Percentiles rank a stretch among this genome's conserved stretches.
phyloP scores from a whole-genome alignment of 1,140 invertebrate genomes.

The Aricia agestis region DNA sequence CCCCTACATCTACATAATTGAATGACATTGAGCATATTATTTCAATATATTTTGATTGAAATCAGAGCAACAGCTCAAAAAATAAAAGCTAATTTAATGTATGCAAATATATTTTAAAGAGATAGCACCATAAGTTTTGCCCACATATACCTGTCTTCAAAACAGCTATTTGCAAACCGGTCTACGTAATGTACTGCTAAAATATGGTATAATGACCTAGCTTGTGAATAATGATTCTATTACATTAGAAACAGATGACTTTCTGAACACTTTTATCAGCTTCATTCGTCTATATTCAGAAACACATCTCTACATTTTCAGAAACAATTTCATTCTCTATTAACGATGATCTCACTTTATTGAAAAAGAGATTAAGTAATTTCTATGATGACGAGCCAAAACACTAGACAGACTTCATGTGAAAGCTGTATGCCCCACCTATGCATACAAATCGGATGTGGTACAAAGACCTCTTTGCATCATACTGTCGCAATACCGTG shows the following conservation, averaged over 20 bases:
- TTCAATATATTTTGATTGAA: not conserved
- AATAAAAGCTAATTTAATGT: not conserved
- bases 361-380: not conserved
- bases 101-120: not conserved
- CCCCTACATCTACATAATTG: no score
- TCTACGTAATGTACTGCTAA: not conserved
- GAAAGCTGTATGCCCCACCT: constrained; percentile 5
- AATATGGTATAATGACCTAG: not conserved
- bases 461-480: constrained; percentile 42
- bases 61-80: not conserved
- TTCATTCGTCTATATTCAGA: no score
- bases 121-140: not conserved
- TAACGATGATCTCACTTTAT: no score
- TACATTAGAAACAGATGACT: not conserved
- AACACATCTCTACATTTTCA: no score
- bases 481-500: constrained; percentile 46
- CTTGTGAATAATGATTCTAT: not conserved
- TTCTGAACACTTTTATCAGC: no score
- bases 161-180: not conserved
- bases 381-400: not conserved
- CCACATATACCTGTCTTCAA: not conserved
- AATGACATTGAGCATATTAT: no score
- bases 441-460: constrained; percentile 21
- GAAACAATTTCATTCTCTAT: no score
- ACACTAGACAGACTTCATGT: not conserved